These are phyloP conservation scores for Frankliniella intonsa DNA, from an alignment of 2,888 invertebrate genomes.

Conservation along the genomic window DNA sequence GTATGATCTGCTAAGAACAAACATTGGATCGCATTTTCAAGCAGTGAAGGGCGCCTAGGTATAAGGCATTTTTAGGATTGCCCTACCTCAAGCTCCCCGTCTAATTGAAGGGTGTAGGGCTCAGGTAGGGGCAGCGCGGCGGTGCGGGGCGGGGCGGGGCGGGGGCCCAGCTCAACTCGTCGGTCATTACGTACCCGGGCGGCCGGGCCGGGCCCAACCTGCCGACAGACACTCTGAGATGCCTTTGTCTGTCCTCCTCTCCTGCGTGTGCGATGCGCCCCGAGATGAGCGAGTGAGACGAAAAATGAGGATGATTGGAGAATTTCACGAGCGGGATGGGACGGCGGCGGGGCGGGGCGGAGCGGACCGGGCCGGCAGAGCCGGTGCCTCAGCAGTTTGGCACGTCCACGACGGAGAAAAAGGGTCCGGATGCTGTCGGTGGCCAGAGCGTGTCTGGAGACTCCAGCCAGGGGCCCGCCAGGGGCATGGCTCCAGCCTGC, in stretches of 20 bases:
- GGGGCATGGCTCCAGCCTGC: not conserved
- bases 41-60: too few species aligned
- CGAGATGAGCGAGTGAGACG: not conserved
- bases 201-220: not conserved
- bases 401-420: not conserved
- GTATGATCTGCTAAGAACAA: too few species aligned
- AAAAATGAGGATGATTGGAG: too few species aligned
- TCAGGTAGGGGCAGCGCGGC: too few species aligned
- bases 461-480: not conserved
- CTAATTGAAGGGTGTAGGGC: too few species aligned
- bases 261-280: too few species aligned
- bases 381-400: not conserved
- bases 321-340: not conserved
- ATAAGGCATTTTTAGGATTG: too few species aligned
- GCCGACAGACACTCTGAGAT: not conserved
- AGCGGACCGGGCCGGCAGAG: not conserved
- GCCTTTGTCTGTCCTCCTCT: not conserved
- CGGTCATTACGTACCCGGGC: too few species aligned
- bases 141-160: too few species aligned
- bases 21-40: too few species aligned
- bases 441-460: not conserved
- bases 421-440: conserved; percentile 7
- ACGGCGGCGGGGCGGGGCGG: not conserved
- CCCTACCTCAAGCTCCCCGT: too few species aligned
- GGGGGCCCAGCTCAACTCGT: too few species aligned